Conservation (phyloP, 2,888 invertebrate genomes). For the Agrochola circellaris region DNA sequence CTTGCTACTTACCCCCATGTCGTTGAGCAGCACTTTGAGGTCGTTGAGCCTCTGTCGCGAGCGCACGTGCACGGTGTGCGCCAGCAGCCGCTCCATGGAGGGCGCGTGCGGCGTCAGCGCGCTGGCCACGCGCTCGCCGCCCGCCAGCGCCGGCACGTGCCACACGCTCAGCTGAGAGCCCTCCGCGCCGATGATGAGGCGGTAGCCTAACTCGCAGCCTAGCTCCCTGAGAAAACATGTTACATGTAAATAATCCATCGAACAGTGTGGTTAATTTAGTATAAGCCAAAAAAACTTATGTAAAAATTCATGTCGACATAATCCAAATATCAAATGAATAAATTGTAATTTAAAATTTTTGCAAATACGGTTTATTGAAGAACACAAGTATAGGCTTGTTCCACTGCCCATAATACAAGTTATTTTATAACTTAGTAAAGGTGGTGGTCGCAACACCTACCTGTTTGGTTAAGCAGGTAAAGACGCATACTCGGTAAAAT, state of each 20-base stretch:
- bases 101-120: constrained; percentile 97
- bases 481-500: too few species aligned
- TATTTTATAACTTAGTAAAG: too few species aligned
- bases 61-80: constrained; percentile 98
- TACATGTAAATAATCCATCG: neutral
- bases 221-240: constrained; percentile 89
- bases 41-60: constrained; percentile 96
- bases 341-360: too few species aligned
- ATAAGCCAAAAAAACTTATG: neutral
- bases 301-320: too few species aligned
- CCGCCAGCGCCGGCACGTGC: constrained; percentile 92
- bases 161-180: constrained; percentile 86
- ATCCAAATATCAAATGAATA: too few species aligned
- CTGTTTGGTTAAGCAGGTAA: too few species aligned
- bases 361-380: too few species aligned
- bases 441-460: too few species aligned
- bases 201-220: constrained; percentile 96
- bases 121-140: constrained; percentile 90
- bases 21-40: constrained; percentile 94
- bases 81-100: constrained; percentile 98
- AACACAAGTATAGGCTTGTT: too few species aligned
- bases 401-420: too few species aligned
- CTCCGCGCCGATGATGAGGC: constrained; percentile 97
- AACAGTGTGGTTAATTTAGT: neutral
- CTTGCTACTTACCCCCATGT: constrained; percentile 87